Evolutionary conservation across 2,888 invertebrate species (phyloP).

Genomic region (Icerya purchasi): DNA sequence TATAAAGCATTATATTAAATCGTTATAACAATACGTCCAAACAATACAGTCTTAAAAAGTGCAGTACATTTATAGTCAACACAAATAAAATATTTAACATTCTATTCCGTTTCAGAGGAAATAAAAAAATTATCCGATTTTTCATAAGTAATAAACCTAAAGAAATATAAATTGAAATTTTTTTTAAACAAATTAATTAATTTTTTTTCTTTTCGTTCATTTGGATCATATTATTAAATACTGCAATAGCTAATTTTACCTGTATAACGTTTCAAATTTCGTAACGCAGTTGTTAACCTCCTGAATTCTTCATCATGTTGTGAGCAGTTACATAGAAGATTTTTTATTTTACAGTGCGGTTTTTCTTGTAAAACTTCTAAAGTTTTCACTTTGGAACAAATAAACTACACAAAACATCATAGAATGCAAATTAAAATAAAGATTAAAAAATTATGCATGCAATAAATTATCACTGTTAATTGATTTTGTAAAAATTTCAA

Average conservation of each 20-base stretch:
- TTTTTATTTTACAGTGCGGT: conserved; percentile 57
- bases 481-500: conserved; percentile 21
- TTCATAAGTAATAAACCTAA: no score
- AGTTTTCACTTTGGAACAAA: conserved; percentile 46
- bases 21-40: no score
- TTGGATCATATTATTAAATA: conserved; percentile 23
- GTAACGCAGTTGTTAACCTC: conserved; percentile 59
- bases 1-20: no score
- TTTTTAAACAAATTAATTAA: background rate
- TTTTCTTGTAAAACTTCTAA: conserved; percentile 65
- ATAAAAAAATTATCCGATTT: no score
- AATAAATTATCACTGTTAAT: conserved; percentile 22
- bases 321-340: conserved; percentile 39
- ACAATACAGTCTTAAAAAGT: no score
- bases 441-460: background rate
- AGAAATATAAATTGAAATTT: background rate
- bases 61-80: no score
- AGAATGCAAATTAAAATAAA: background rate
- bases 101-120: no score
- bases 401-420: conserved; percentile 36
- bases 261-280: conserved; percentile 66
- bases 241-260: no score
- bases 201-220: background rate
- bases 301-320: conserved; percentile 61
- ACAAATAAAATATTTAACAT: no score